A percentile compares a stretch with the other conserved stretches of the same genome.
These are phyloP conservation scores for Hermaeophaga mercurialis DNA, from an alignment of 2,888 invertebrate species.

Conservation along the genomic window DNA sequence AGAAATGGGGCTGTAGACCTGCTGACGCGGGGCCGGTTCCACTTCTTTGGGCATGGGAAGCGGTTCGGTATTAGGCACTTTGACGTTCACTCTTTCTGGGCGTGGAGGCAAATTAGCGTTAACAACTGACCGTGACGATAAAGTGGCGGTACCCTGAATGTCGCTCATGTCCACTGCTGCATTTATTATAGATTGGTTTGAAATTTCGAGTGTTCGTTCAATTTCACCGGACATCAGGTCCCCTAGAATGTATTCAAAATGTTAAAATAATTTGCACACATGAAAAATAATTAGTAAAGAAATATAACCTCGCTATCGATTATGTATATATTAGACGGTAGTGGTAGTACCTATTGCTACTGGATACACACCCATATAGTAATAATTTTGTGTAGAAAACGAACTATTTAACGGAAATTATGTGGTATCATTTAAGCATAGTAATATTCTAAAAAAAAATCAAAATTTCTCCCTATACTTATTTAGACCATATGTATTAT, in stretches of 20 bases:
- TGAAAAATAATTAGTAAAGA: too few relatives aligned
- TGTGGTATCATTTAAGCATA: too few relatives aligned
- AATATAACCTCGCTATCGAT: too few relatives aligned
- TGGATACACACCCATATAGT: too few relatives aligned
- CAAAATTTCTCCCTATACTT: too few relatives aligned
- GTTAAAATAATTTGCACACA: not conserved
- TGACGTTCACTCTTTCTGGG: conserved; percentile 64
- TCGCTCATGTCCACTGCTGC: conserved; percentile 88
- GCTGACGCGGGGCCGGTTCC: conserved; percentile 52
- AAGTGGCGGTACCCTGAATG: conserved; percentile 60
- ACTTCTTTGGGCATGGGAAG: conserved; percentile 31
- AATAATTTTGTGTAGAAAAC: too few relatives aligned
- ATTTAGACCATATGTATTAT: too few relatives aligned
- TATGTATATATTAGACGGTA: too few relatives aligned
- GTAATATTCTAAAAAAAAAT: too few relatives aligned
- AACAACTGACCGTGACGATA: conserved; percentile 59
- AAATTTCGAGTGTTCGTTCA: conserved; percentile 85
- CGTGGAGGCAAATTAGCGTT: conserved; percentile 64
- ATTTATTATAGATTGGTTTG: conserved; percentile 86
- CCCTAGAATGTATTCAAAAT: conserved; percentile 27
- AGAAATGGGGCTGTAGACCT: conserved; percentile 63
- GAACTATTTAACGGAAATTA: too few relatives aligned
- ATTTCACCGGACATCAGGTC: conserved; percentile 89
- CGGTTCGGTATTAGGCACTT: conserved; percentile 49
- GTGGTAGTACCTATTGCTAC: too few relatives aligned